Evolutionary conservation across 1,140 invertebrate genomes (phyloP).

Genomic region (Caenorhabditis tropicalis): DNA sequence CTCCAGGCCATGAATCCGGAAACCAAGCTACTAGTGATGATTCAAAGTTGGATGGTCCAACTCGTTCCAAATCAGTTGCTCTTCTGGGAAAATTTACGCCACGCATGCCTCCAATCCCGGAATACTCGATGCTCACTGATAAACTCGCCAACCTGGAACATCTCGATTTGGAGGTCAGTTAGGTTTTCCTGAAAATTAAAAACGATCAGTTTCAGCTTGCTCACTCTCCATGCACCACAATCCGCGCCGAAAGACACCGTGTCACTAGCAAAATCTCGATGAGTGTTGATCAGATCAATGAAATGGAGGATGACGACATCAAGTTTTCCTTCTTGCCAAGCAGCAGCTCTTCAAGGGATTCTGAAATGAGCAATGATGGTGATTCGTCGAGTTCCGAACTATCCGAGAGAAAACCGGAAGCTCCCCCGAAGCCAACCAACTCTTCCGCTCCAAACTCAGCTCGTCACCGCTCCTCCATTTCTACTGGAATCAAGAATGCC

Average conservation of each 20-base stretch:
- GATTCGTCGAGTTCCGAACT: slow-evolving; percentile 31
- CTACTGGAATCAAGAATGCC: background rate
- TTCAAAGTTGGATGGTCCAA: background rate
- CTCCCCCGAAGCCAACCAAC: background rate
- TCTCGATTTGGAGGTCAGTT: slow-evolving; percentile 42
- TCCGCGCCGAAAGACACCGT: background rate
- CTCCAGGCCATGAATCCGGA: too few species aligned
- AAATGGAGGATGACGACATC: slow-evolving; percentile 31
- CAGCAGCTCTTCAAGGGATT: background rate
- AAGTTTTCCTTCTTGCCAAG: background rate
- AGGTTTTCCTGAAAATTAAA: background rate
- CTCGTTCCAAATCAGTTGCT: slow-evolving; percentile 1
- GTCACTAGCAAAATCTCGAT: slow-evolving; percentile 25
- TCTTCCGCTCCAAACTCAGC: slow-evolving; percentile 1
- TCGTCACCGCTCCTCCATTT: background rate
- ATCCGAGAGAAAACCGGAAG: background rate
- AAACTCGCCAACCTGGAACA: slow-evolving; percentile 33
- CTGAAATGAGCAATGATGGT: slow-evolving; percentile 38
- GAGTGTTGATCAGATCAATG: slow-evolving; percentile 42
- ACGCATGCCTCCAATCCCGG: background rate
- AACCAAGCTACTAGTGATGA: too few species aligned
- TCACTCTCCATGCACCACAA: slow-evolving; percentile 23
- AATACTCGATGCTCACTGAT: slow-evolving; percentile 18
- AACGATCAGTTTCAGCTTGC: background rate
- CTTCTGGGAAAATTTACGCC: background rate